A percentile compares a stretch with the other conserved stretches of the same genome.
These are phyloP conservation scores for Planiliza haematocheilus DNA, from an alignment of 2,113 vertebrate genomes.

Conservation along the genomic window DNA sequence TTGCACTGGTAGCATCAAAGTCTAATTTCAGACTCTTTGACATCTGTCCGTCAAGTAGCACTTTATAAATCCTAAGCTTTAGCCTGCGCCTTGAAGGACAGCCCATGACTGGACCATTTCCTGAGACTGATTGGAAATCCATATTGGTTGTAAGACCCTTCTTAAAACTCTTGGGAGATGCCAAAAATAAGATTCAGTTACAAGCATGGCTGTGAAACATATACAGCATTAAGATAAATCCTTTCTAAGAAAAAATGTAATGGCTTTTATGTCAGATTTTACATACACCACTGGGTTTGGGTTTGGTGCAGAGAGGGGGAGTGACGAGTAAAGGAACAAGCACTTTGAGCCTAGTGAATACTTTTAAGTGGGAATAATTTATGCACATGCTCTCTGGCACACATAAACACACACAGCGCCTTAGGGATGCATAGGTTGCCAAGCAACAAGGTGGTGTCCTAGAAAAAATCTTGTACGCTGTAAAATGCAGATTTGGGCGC, in stretches of 20 bases:
- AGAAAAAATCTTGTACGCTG: conserved; percentile 73
- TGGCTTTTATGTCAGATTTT: not conserved
- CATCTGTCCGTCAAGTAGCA: too few relatives aligned
- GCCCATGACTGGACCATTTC: conserved; percentile 15
- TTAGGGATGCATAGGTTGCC: conserved; percentile 80
- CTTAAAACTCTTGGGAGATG: conserved; percentile 2
- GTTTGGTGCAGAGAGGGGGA: conserved; percentile 25
- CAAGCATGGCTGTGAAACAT: not conserved
- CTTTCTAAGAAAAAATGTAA: not conserved
- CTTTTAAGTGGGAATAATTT: conserved; percentile 55
- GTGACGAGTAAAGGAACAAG: conserved; percentile 34
- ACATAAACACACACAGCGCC: conserved; percentile 16
- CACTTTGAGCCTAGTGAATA: conserved; percentile 39
- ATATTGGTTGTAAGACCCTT: conserved; percentile 20
- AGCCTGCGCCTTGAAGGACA: conserved; percentile 3
- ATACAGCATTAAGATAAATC: not conserved
- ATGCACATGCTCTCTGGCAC: conserved; percentile 43
- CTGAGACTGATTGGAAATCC: conserved; percentile 27
- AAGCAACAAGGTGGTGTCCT: conserved; percentile 81
- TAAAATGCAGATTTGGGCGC: conserved; percentile 41
- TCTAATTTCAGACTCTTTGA: not conserved
- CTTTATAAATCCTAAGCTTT: not conserved
- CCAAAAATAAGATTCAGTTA: conserved; percentile 37
- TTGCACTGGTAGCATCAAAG: not conserved
- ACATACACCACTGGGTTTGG: not conserved